phyloP scores from a whole-genome alignment of 2,113 vertebrate genomes.

The Brachypteracias leptosomus region DNA sequence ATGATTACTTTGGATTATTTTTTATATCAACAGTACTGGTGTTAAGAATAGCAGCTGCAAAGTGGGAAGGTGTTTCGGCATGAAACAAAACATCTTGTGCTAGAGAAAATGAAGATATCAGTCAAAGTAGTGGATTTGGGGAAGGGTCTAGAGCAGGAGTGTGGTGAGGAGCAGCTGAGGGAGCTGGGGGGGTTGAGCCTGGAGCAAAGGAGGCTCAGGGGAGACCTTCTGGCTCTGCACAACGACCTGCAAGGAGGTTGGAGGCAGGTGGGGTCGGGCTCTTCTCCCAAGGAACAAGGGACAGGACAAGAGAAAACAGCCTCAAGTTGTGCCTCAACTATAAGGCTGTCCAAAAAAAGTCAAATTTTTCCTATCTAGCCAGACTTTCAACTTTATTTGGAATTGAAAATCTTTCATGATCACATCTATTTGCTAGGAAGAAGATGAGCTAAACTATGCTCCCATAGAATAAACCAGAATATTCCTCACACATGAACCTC shows the following conservation, averaged over 20 bases:
- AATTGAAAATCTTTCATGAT: neutral
- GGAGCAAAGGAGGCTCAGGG: too few species aligned
- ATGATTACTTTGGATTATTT: neutral
- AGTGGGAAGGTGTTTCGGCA: conserved; percentile 34
- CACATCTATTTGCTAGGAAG: neutral
- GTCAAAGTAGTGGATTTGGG: neutral
- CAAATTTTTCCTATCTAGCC: neutral
- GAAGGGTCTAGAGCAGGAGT: neutral
- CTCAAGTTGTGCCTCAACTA: too few species aligned
- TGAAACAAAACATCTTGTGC: neutral
- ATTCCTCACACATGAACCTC: neutral
- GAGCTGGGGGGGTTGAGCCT: too few species aligned
- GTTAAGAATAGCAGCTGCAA: conserved; percentile 33
- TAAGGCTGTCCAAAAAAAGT: neutral
- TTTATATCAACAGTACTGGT: neutral
- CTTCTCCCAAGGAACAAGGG: too few species aligned
- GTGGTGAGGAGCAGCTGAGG: too few species aligned
- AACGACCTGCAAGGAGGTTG: too few species aligned
- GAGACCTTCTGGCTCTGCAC: too few species aligned
- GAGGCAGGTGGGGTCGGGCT: too few species aligned
- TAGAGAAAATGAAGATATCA: neutral
- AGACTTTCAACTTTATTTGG: neutral
- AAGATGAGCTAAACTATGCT: neutral
- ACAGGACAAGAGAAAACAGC: too few species aligned
- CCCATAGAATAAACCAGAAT: neutral